phyloP scores from a whole-genome alignment of 2,113 vertebrate genomes.

The Oreochromis tanganicae region DNA sequence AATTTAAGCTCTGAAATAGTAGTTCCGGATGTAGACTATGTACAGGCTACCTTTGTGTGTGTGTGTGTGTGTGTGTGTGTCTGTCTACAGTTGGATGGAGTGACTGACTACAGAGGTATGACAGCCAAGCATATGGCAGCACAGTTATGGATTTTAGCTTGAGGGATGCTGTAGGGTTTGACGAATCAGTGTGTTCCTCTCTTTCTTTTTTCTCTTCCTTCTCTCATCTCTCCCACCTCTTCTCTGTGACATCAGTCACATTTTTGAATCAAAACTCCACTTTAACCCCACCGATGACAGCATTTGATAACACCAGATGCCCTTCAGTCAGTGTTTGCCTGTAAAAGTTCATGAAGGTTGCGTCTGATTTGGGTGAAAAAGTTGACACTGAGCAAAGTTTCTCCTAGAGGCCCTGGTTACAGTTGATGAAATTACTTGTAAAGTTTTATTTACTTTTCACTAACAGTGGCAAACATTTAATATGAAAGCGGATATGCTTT shows the following conservation, averaged over 20 bases:
- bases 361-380: constrained; percentile 1
- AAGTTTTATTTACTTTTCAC: not conserved
- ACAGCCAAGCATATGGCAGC: constrained; percentile 45
- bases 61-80: not conserved
- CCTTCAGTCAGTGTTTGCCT: constrained; percentile 9
- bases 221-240: constrained; percentile 18
- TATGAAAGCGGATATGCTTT: not conserved
- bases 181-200: constrained; percentile 58
- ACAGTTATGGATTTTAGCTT: constrained; percentile 67
- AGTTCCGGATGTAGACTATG: not conserved
- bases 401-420: not conserved
- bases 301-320: constrained; percentile 14
- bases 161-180: constrained; percentile 64
- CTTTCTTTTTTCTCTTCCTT: constrained; percentile 9
- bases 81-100: constrained; percentile 21
- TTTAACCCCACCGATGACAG: constrained; percentile 20
- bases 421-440: not conserved
- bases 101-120: constrained; percentile 46
- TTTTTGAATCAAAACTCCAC: constrained; percentile 41
- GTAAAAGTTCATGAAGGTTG: constrained; percentile 38
- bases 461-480: not conserved
- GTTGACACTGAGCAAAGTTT: constrained; percentile 23
- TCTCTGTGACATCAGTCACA: constrained; percentile 19
- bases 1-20: not conserved
- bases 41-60: not conserved